These are phyloP conservation scores for Drosophila murphyi DNA, from an alignment of 1,140 invertebrate species.

Conservation along the genomic window DNA sequence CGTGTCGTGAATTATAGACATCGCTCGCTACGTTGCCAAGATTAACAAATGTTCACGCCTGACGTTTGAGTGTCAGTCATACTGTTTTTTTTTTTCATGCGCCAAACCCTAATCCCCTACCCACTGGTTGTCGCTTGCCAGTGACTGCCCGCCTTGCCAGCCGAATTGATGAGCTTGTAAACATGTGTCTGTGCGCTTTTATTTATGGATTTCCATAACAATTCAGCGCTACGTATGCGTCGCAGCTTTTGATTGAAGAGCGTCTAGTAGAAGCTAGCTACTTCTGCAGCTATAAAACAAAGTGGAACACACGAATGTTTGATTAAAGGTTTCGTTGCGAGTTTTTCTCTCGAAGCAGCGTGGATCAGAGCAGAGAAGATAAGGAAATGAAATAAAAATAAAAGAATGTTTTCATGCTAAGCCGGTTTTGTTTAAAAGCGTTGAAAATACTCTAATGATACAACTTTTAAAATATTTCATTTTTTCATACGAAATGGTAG, in stretches of 20 bases:
- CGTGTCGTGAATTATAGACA: constrained; percentile 80
- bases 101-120: neutral
- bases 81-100: constrained; percentile 33
- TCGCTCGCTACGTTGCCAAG: constrained; percentile 59
- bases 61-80: constrained; percentile 62
- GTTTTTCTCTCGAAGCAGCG: neutral
- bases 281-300: constrained; percentile 23
- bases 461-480: no score
- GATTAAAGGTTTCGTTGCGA: constrained; percentile 31
- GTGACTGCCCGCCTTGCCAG: constrained; percentile 39
- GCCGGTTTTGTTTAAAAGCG: neutral
- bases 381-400: constrained; percentile 1
- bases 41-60: constrained; percentile 78
- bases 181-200: constrained; percentile 79
- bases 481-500: no score
- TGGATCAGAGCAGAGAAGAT: neutral
- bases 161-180: constrained; percentile 79
- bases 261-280: constrained; percentile 33
- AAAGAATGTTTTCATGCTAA: neutral
- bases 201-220: constrained; percentile 83
- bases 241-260: constrained; percentile 74
- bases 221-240: constrained; percentile 74
- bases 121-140: constrained; percentile 18
- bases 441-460: neutral
- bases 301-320: constrained; percentile 25